phyloP scores from a whole-genome alignment of 1,140 invertebrate genomes.

The Bombus cullumanus region DNA sequence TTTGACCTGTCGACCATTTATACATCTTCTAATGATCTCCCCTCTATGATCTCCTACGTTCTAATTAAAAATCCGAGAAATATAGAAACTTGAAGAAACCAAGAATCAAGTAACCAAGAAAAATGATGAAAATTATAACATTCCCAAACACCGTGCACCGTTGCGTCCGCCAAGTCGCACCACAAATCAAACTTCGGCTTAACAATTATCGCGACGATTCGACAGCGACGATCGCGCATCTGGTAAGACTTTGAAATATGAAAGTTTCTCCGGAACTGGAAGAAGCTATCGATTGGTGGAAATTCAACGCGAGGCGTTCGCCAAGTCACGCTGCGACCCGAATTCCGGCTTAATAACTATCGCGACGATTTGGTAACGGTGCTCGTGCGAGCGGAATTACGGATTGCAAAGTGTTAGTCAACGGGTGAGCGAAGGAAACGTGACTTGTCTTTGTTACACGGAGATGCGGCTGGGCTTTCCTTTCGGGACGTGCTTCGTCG shows the following conservation, averaged over 20 bases:
- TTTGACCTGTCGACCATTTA: no score
- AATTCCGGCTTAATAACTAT: constrained; percentile 10
- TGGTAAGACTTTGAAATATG: no score
- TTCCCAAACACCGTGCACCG: no score
- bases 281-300: constrained; percentile 21
- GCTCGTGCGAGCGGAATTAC: not conserved
- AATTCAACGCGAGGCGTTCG: not conserved
- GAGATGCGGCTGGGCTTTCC: not conserved
- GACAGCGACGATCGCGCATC: not conserved
- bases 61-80: no score
- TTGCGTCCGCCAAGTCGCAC: constrained; percentile 23
- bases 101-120: no score
- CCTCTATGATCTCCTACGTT: no score
- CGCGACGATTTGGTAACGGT: not conserved
- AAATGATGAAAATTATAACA: no score
- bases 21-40: no score
- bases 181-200: not conserved
- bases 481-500: not conserved
- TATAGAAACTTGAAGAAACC: no score
- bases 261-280: not conserved
- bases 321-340: constrained; percentile 39
- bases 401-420: no score
- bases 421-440: not conserved
- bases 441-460: not conserved
- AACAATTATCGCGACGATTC: constrained; percentile 12